These are phyloP conservation scores for Trichacis sp. DNA, from an alignment of 2,888 invertebrate genomes.

Conservation along the genomic window DNA sequence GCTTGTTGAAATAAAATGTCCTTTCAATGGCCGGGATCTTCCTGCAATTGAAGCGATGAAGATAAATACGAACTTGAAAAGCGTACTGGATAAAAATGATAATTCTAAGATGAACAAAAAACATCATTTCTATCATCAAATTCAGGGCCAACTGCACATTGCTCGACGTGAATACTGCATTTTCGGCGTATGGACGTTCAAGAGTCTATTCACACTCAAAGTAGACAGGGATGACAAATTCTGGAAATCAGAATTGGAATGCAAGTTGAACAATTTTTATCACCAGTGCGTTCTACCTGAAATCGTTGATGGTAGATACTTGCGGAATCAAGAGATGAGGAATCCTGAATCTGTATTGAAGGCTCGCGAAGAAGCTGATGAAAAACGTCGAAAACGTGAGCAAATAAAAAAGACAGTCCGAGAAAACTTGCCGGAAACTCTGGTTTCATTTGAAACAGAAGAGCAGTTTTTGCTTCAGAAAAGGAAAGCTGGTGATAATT, in stretches of 20 bases:
- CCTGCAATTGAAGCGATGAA: conserved; percentile 59
- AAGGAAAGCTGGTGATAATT: too few relatives aligned
- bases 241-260: conserved; percentile 6
- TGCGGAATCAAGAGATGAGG: conserved; percentile 33
- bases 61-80: neutral
- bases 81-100: conserved; percentile 10
- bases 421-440: neutral
- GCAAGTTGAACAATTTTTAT: conserved; percentile 26
- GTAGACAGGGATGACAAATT: too few relatives aligned
- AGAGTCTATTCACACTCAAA: neutral
- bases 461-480: too few relatives aligned
- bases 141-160: conserved; percentile 17
- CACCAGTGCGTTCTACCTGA: conserved; percentile 38
- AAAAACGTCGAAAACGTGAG: neutral
- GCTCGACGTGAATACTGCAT: conserved; percentile 37
- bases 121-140: conserved; percentile 41
- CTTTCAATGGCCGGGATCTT: conserved; percentile 81
- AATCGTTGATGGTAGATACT: conserved; percentile 39
- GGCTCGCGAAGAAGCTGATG: too few relatives aligned
- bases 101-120: conserved; percentile 26
- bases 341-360: conserved; percentile 2
- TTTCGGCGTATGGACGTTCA: conserved; percentile 40
- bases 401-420: neutral
- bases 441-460: too few relatives aligned
- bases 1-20: conserved; percentile 73